Evolutionary conservation across 2,113 vertebrate genomes (phyloP).

Genomic region (Ifrita kowaldi): DNA sequence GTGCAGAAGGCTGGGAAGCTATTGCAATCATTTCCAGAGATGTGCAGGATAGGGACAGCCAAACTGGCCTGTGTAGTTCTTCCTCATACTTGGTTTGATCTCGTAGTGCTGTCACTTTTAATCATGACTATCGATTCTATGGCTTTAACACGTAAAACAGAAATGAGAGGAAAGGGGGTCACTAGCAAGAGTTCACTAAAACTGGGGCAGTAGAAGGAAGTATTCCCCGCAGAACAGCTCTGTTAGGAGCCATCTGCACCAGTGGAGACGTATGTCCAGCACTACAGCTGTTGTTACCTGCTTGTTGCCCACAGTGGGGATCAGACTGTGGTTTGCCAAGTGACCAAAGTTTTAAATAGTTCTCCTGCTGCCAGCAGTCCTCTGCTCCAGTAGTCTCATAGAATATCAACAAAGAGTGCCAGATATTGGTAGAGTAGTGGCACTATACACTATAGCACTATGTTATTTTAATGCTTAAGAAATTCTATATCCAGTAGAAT

Average conservation of each 20-base stretch:
- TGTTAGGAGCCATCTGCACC: background rate
- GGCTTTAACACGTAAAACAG: background rate
- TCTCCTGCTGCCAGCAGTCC: background rate
- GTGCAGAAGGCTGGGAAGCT: background rate
- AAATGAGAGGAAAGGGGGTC: background rate
- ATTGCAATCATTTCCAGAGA: background rate
- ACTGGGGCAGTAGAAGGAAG: background rate
- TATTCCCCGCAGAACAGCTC: background rate
- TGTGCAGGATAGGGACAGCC: background rate
- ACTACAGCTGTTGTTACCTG: background rate
- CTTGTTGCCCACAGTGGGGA: background rate
- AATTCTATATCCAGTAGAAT: background rate
- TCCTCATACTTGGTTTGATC: background rate
- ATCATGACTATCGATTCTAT: background rate
- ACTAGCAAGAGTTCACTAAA: background rate
- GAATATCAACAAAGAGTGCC: background rate
- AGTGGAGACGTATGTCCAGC: background rate
- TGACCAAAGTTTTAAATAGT: background rate
- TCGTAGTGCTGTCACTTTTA: background rate
- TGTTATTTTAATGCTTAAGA: background rate
- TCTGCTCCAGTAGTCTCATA: background rate
- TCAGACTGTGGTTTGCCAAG: background rate
- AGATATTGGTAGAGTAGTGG: background rate
- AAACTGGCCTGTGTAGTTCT: background rate
- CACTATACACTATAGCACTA: background rate